Evolutionary conservation across 2,888 invertebrate genomes (phyloP).

Genomic region (Drosophila cyrtoloma): DNA sequence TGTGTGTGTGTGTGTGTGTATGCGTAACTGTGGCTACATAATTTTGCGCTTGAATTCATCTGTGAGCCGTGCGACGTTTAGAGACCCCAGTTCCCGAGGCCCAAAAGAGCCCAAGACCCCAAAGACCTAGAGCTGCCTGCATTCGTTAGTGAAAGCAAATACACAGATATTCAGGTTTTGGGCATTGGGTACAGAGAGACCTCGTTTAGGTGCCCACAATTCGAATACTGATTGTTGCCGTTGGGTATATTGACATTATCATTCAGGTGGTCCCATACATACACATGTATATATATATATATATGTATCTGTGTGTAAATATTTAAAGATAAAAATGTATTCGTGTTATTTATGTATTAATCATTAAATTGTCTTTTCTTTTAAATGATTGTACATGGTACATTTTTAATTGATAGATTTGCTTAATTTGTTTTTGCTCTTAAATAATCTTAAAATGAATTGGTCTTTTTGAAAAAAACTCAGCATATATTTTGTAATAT

Average conservation of each 20-base stretch:
- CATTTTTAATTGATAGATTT: background rate
- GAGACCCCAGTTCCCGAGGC: conserved; percentile 47
- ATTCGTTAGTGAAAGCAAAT: conserved; percentile 80
- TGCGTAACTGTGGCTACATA: conserved; percentile 74
- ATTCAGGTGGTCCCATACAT: background rate
- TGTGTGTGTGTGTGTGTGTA: conserved; percentile 7
- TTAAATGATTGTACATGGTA: fast-evolving
- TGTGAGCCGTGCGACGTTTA: conserved; percentile 75
- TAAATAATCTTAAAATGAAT: background rate
- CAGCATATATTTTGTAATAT: background rate
- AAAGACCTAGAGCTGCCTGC: conserved; percentile 61
- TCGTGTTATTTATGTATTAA: background rate
- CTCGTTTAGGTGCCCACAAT: conserved; percentile 48
- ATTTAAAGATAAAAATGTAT: background rate
- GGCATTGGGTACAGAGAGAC: conserved; percentile 21
- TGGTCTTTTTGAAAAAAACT: background rate
- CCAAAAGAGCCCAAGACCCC: conserved; percentile 52
- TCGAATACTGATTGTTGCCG: conserved; percentile 26
- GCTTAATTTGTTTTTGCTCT: background rate
- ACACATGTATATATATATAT: background rate
- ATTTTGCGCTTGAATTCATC: conserved; percentile 81
- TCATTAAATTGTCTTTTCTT: background rate
- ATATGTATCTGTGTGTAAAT: background rate
- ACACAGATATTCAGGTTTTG: conserved; percentile 45
- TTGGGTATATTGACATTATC: conserved; percentile 26